phyloP scores from a whole-genome alignment of 2,113 vertebrate species.

The Chrysochloris asiatica region DNA sequence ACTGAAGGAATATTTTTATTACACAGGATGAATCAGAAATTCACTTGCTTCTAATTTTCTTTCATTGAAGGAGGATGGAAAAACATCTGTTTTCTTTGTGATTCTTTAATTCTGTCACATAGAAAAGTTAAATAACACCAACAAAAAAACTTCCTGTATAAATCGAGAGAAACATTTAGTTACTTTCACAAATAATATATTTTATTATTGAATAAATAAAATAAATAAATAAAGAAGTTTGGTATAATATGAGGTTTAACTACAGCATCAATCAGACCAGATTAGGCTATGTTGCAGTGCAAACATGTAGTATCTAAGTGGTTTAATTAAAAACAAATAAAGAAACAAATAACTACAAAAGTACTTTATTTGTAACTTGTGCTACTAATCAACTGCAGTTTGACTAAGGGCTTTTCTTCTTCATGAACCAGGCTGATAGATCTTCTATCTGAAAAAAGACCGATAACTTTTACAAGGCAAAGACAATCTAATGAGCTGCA shows the following conservation, averaged over 20 bases:
- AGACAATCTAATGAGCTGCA: neutral
- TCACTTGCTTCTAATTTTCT: neutral
- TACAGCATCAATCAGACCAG: neutral
- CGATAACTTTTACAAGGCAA: neutral
- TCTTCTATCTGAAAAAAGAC: neutral
- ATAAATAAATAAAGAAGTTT: too few relatives aligned
- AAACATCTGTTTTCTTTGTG: neutral
- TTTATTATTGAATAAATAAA: too few relatives aligned
- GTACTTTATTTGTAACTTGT: neutral
- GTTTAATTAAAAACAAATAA: neutral
- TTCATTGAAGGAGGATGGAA: neutral
- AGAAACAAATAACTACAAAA: neutral
- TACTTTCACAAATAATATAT: too few relatives aligned
- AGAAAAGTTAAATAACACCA: too few relatives aligned
- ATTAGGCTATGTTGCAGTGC: neutral
- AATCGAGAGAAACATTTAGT: too few relatives aligned
- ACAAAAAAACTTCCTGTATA: too few relatives aligned
- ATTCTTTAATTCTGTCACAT: too few relatives aligned
- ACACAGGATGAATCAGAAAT: neutral
- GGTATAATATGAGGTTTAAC: too few relatives aligned
- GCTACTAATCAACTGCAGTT: neutral
- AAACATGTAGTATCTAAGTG: neutral
- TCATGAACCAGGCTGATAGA: neutral
- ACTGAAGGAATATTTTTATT: neutral
- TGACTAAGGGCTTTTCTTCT: neutral